phyloP scores from a whole-genome alignment of 2,888 invertebrate genomes.

The Lycia hirtaria region DNA sequence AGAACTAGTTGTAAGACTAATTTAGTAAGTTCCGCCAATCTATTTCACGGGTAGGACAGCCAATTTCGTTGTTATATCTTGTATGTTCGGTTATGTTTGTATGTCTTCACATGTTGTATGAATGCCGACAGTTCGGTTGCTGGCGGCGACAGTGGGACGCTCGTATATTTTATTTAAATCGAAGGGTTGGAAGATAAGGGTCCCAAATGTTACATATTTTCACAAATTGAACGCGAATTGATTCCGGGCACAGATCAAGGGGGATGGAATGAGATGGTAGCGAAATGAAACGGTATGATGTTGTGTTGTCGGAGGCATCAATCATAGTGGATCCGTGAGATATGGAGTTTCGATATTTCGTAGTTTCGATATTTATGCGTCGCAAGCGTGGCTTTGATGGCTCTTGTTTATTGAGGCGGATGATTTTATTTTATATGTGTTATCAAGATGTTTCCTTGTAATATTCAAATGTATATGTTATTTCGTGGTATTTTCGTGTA shows the following conservation, averaged over 20 bases:
- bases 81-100: constrained; percentile 21
- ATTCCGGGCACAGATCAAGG: constrained; percentile 31
- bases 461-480: not conserved
- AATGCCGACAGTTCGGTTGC: constrained; percentile 23
- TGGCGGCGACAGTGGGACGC: constrained; percentile 15
- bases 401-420: not conserved
- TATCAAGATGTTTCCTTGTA: not conserved
- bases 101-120: constrained; percentile 19
- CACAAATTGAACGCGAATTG: constrained; percentile 33
- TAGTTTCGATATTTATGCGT: not conserved
- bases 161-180: constrained; percentile 21
- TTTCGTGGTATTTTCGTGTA: too few species aligned
- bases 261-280: constrained; percentile 27
- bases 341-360: not conserved
- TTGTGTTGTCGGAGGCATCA: constrained; percentile 12
- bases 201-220: constrained; percentile 35
- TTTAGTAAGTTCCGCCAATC: constrained; percentile 57
- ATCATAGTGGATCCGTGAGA: constrained; percentile 5
- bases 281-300: constrained; percentile 21
- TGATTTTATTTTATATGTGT: not conserved
- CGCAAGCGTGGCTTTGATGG: not conserved
- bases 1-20: constrained; percentile 14
- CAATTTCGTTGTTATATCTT: constrained; percentile 65
- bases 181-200: constrained; percentile 31
- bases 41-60: constrained; percentile 66